These are phyloP conservation scores for Amphipoea lucens DNA, from an alignment of 2,888 invertebrate genomes.

Conservation along the genomic window DNA sequence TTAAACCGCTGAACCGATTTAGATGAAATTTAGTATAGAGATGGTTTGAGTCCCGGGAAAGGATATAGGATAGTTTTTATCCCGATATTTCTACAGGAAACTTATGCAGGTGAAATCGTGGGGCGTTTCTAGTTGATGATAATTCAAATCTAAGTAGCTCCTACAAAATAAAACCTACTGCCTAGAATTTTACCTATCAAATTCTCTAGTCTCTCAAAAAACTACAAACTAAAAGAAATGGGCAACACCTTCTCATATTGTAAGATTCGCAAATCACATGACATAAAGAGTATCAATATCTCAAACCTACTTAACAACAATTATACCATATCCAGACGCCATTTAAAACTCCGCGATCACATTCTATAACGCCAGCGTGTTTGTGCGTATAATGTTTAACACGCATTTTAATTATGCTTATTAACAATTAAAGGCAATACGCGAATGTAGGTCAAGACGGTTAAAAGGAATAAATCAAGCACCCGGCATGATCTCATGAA, in stretches of 20 bases:
- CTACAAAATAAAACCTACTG: no score
- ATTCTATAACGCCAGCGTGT: slow-evolving; percentile 59
- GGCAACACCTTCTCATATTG: background rate
- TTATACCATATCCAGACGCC: slow-evolving; percentile 43
- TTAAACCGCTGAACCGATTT: no score
- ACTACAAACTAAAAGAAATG: background rate
- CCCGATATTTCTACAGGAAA: no score
- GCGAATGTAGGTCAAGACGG: slow-evolving; percentile 88
- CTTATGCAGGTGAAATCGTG: no score
- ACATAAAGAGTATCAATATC: slow-evolving; percentile 24
- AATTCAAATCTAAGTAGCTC: background rate
- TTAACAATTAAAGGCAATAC: slow-evolving; percentile 90
- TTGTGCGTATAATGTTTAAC: slow-evolving; percentile 78
- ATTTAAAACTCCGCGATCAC: slow-evolving; percentile 47
- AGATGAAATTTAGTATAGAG: no score
- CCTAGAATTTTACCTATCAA: background rate
- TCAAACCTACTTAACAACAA: slow-evolving; percentile 12
- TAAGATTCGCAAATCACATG: background rate
- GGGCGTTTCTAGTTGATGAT: no score
- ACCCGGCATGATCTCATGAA: slow-evolving; percentile 87
- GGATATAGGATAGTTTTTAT: no score
- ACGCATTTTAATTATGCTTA: slow-evolving; percentile 90
- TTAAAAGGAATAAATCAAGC: slow-evolving; percentile 89
- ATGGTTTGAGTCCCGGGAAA: no score
- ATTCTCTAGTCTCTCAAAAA: background rate